A percentile compares a stretch with the other conserved stretches of the same genome.
Conservation (phyloP, 2,113 vertebrate genomes). For the Silurus asotus region DNA sequence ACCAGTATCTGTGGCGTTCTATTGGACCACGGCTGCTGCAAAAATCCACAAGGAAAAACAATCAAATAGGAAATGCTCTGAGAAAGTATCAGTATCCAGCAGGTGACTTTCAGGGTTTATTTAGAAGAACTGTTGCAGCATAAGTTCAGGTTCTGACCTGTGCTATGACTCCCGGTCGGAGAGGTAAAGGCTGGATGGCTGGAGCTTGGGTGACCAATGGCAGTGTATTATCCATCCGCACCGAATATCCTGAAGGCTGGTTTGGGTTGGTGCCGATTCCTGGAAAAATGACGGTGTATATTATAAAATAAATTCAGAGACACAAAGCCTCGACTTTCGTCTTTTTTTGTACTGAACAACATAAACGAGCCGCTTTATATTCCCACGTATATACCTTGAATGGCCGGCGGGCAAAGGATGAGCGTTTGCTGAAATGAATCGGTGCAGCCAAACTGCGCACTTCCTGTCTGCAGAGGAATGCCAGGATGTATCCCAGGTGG, state of each 20-base stretch:
- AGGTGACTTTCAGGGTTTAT: not conserved
- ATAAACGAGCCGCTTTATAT: not conserved
- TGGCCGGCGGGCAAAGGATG: slow-evolving; percentile 88
- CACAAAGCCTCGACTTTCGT: not conserved
- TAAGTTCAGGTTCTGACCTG: slow-evolving; percentile 74
- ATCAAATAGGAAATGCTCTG: not conserved
- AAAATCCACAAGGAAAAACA: not conserved
- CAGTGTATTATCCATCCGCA: slow-evolving; percentile 84
- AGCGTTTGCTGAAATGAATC: slow-evolving; percentile 93
- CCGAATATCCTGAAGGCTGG: slow-evolving; percentile 84
- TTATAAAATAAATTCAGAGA: not conserved
- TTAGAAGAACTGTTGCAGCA: not conserved
- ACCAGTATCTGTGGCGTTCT: slow-evolving; percentile 89
- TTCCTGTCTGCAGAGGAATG: slow-evolving; percentile 86
- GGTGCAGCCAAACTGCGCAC: slow-evolving; percentile 88
- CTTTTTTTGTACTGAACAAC: not conserved
- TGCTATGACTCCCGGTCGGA: slow-evolving; percentile 90
- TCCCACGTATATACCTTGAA: slow-evolving; percentile 78
- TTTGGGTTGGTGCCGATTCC: slow-evolving; percentile 84
- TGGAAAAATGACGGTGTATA: slow-evolving; percentile 36
- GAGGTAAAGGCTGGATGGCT: slow-evolving; percentile 86
- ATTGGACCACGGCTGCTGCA: slow-evolving; percentile 84
- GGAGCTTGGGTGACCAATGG: slow-evolving; percentile 91
- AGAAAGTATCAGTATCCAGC: not conserved
- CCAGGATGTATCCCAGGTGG: slow-evolving; percentile 90